These are phyloP conservation scores for Onychorhynchus coronatus DNA, from an alignment of 2,113 vertebrate species.

Conservation along the genomic window DNA sequence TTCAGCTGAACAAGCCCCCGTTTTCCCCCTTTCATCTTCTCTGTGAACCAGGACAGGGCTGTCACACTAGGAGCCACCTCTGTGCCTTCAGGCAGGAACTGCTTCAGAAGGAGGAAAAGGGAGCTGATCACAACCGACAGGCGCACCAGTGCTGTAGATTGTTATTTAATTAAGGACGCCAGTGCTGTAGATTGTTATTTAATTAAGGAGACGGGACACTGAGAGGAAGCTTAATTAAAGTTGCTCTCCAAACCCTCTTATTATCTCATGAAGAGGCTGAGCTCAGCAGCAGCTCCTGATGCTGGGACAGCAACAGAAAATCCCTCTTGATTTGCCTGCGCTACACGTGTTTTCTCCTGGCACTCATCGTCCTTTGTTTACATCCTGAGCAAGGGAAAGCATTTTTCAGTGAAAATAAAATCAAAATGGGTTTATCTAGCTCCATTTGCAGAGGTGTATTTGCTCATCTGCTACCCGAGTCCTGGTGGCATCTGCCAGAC, in stretches of 20 bases:
- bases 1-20: accelerated
- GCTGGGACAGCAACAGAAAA: not conserved
- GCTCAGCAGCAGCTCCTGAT: not conserved
- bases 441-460: not conserved
- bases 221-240: slow-evolving; percentile 44
- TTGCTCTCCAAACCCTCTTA: not conserved
- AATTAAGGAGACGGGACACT: not conserved
- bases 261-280: not conserved
- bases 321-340: not conserved
- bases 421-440: not conserved
- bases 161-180: slow-evolving; percentile 16
- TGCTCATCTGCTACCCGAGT: not conserved
- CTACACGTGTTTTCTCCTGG: not conserved
- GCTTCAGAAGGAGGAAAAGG: not conserved
- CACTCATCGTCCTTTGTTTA: accelerated
- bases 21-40: not conserved
- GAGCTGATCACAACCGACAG: not conserved
- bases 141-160: accelerated
- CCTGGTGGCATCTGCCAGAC: not conserved
- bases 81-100: not conserved
- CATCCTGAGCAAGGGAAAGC: not conserved
- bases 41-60: not conserved
- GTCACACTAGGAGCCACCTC: not conserved
- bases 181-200: not conserved
- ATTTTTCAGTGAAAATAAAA: not conserved